Conservation (phyloP, 2,113 vertebrate species). For the human region GRCh38 chr5:148623501-148624000, state of each 20-base stretch:
- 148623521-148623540: neutral
- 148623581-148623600: neutral
- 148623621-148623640: neutral
- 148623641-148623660: neutral
- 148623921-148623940: neutral
- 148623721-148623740: neutral
- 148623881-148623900: neutral
- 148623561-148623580: neutral
- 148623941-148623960: neutral
- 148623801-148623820: neutral
- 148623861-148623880: neutral
- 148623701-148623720: rapidly evolving
- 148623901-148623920: neutral
- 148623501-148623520: neutral
- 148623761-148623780: neutral
- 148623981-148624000: neutral
- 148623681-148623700: neutral
- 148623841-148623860: neutral
- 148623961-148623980: neutral
- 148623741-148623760: neutral
- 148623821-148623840: neutral
- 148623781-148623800: neutral
- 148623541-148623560: neutral
- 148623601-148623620: neutral
- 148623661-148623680: neutral